Percentiles rank a stretch among this genome's conserved stretches.
These are phyloP conservation scores for Blastobasis lacticolella DNA, from an alignment of 2,888 invertebrate genomes.

Conservation along the genomic window DNA sequence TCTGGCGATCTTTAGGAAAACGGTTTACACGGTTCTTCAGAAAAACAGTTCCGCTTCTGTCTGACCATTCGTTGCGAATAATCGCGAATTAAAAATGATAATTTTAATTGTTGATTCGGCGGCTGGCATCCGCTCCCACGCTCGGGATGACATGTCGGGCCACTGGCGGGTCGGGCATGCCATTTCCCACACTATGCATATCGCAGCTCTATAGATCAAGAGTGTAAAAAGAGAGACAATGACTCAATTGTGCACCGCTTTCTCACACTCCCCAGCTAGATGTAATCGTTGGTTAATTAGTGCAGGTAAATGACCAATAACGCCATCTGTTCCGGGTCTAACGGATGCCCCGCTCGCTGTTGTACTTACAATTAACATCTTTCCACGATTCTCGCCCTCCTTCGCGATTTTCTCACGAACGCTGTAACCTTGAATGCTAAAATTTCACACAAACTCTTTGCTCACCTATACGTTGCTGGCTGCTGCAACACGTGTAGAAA, in stretches of 20 bases:
- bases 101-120: conserved; percentile 42
- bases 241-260: conserved; percentile 70
- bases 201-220: conserved; percentile 70
- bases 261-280: conserved; percentile 64
- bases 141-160: conserved; percentile 63
- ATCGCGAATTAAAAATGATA: conserved; percentile 20
- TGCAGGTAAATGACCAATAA: conserved; percentile 65
- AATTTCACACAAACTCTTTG: too few relatives aligned
- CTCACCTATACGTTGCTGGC: too few relatives aligned
- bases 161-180: conserved; percentile 37
- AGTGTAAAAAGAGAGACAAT: conserved; percentile 69
- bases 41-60: too few relatives aligned
- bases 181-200: conserved; percentile 72
- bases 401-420: too few relatives aligned
- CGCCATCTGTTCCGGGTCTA: conserved; percentile 34
- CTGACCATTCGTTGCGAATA: neutral
- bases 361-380: neutral
- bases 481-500: too few relatives aligned
- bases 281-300: conserved; percentile 65
- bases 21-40: too few relatives aligned
- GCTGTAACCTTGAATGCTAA: too few relatives aligned
- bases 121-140: conserved; percentile 50
- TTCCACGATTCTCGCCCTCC: too few relatives aligned
- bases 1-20: too few relatives aligned
- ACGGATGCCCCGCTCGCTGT: neutral